Percentiles rank a stretch among this genome's conserved stretches.
These are phyloP conservation scores for Malurus splendens DNA, from an alignment of 2,797 vertebrate genomes.

Conservation along the genomic window DNA sequence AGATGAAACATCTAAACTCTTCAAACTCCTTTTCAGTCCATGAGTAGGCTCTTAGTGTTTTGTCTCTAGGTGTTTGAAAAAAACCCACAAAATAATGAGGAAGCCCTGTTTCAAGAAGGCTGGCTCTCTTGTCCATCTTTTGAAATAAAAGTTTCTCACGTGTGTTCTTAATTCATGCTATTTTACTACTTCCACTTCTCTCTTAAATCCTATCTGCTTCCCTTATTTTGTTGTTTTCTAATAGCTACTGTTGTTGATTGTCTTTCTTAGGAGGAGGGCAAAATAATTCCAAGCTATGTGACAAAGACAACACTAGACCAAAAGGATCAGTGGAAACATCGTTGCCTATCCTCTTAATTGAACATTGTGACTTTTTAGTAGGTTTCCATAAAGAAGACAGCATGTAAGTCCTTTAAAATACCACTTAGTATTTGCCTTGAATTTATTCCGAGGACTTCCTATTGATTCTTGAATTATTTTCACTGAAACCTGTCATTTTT, in stretches of 20 bases:
- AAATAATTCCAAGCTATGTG: not conserved
- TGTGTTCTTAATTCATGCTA: not conserved
- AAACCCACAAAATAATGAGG: not conserved
- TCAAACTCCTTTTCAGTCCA: not conserved
- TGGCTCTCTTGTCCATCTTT: not conserved
- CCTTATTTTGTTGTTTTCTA: not conserved
- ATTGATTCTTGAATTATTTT: not conserved
- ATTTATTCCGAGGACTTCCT: not conserved
- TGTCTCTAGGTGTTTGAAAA: not conserved
- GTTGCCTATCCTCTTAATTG: slow-evolving; percentile 61
- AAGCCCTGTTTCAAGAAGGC: not conserved
- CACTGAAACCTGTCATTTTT: not conserved
- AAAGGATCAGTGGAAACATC: slow-evolving; percentile 23
- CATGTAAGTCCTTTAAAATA: slow-evolving; percentile 31
- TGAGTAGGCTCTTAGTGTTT: not conserved
- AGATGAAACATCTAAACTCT: not conserved
- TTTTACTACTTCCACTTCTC: not conserved
- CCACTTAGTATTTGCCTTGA: not conserved
- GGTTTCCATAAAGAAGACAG: not conserved
- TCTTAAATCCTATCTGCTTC: not conserved
- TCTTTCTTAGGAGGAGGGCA: slow-evolving; percentile 14
- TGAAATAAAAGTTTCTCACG: not conserved
- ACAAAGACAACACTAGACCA: not conserved
- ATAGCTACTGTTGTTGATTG: not conserved
- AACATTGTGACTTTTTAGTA: slow-evolving; percentile 18